Evolutionary conservation across 1,140 invertebrate species (phyloP).

Genomic region (Antheraea mylitta): DNA sequence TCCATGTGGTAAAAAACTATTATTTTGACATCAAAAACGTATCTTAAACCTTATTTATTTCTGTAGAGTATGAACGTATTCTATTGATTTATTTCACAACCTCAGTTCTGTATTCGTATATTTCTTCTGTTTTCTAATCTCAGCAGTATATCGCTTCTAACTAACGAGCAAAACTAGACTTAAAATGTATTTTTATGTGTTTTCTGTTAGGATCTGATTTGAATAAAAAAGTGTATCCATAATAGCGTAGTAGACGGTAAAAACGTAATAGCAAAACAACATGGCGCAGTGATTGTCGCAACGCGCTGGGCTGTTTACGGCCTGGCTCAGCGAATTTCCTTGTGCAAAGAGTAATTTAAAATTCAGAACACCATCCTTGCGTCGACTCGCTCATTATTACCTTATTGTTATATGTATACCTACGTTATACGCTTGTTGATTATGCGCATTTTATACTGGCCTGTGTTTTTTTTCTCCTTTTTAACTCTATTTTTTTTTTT

Average conservation of each 20-base stretch:
- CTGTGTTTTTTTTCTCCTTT: not conserved
- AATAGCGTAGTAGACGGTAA: conserved; percentile 1
- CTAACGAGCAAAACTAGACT: no score
- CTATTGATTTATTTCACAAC: no score
- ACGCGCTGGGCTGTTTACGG: conserved; percentile 37
- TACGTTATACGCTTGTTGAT: not conserved
- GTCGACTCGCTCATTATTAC: conserved; percentile 54
- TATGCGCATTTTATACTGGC: not conserved
- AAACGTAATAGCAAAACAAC: conserved; percentile 4
- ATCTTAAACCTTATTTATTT: no score
- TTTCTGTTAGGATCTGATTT: not conserved
- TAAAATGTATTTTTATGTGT: no score
- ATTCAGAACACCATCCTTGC: conserved; percentile 56
- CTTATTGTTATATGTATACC: conserved; percentile 2
- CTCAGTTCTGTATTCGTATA: no score
- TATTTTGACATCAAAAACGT: no score
- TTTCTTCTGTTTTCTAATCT: no score
- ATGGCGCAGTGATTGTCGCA: conserved; percentile 1
- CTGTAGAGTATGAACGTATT: no score
- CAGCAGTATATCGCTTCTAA: no score
- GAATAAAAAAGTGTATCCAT: not conserved
- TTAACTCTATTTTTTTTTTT: not conserved
- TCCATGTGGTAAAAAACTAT: no score
- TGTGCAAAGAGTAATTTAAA: conserved; percentile 70
- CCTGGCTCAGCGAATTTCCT: conserved; percentile 59